Percentiles rank a stretch among this genome's conserved stretches.
Conservation (phyloP, 2,797 vertebrate species). For the Alca torda region DNA sequence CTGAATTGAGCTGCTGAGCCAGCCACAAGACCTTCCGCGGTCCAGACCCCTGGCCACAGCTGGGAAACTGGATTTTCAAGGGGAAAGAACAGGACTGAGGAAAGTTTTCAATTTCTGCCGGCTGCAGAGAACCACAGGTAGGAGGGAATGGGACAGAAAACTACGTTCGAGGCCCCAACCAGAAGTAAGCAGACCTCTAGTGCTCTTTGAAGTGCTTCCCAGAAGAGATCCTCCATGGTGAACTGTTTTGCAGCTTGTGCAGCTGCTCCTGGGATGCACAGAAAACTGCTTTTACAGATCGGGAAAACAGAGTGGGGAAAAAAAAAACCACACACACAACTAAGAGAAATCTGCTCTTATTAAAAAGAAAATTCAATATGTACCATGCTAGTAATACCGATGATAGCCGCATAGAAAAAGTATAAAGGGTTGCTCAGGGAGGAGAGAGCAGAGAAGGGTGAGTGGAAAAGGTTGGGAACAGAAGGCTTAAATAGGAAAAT, state of each 20-base stretch:
- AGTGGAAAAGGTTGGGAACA: neutral
- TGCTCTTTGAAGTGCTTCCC: neutral
- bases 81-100: neutral
- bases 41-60: neutral
- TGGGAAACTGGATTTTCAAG: neutral
- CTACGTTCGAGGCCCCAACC: neutral
- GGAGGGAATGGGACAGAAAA: neutral
- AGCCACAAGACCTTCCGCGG: neutral
- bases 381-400: neutral
- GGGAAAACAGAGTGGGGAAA: neutral
- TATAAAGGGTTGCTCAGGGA: neutral
- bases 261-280: neutral
- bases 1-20: neutral
- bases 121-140: neutral
- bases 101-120: neutral
- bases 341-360: neutral
- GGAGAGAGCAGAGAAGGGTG: neutral
- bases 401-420: neutral
- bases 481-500: neutral
- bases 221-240: neutral
- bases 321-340: neutral
- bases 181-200: neutral
- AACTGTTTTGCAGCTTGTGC: neutral
- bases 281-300: neutral
- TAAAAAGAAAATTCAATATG: neutral